phyloP scores from a whole-genome alignment of 2,888 invertebrate species.

The Diploptera punctata region DNA sequence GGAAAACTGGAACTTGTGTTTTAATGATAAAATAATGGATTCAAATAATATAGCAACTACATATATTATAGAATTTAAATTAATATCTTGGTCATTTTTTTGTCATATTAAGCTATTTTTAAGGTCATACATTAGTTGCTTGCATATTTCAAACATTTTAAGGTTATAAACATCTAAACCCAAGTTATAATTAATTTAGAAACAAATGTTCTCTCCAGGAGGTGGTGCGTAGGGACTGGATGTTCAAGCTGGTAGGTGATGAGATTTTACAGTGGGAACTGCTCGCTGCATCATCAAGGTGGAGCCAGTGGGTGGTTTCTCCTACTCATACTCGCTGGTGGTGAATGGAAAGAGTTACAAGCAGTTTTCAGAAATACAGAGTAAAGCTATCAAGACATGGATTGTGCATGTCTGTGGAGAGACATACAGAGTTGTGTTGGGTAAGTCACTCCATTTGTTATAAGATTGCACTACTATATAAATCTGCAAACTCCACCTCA shows the following conservation, averaged over 20 bases:
- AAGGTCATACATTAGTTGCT: no score
- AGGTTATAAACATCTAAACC: no score
- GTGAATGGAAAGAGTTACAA: constrained; percentile 83
- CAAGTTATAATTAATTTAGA: no score
- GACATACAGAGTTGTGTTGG: constrained; percentile 73
- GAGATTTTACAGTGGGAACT: constrained; percentile 76
- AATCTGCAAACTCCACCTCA: no score
- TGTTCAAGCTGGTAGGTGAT: constrained; percentile 90
- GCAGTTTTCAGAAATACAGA: constrained; percentile 82
- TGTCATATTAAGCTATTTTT: no score
- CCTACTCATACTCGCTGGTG: constrained; percentile 80
- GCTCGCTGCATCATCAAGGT: constrained; percentile 61
- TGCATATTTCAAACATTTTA: no score
- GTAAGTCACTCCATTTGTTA: constrained; percentile 58
- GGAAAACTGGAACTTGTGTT: no score
- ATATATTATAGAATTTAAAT: no score
- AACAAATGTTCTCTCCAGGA: constrained; percentile 3
- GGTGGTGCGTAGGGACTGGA: constrained; percentile 78
- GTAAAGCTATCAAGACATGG: constrained; percentile 80
- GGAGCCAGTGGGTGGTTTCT: constrained; percentile 70
- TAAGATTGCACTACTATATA: no score
- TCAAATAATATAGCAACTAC: no score
- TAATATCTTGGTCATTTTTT: no score
- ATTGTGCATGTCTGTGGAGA: constrained; percentile 59
- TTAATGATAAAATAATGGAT: no score